Evolutionary conservation across 2,888 invertebrate species (phyloP).

Genomic region (Watsonalla cultraria): DNA sequence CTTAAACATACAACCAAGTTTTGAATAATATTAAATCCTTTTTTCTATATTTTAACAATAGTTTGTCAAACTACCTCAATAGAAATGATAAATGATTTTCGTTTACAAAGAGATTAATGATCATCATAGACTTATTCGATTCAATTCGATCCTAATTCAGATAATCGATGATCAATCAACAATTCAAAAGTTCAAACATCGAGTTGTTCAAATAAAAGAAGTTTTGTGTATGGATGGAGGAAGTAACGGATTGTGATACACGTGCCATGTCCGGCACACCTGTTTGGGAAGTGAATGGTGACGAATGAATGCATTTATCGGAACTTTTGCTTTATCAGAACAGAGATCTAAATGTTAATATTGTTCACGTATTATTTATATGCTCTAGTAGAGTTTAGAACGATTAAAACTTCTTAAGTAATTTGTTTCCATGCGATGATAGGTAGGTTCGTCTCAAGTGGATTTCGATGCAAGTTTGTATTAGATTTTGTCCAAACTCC

Average conservation of each 20-base stretch:
- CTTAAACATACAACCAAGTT: too few species aligned
- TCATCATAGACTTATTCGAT: conserved; percentile 36
- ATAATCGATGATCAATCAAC: conserved; percentile 51
- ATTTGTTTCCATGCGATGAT: too few species aligned
- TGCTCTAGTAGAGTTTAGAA: too few species aligned
- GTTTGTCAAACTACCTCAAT: background rate
- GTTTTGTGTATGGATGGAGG: conserved; percentile 34
- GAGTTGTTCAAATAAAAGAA: conserved; percentile 21
- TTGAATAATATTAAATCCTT: background rate
- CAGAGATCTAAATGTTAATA: background rate
- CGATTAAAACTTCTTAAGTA: too few species aligned
- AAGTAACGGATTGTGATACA: conserved; percentile 48
- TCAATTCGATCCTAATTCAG: conserved; percentile 40
- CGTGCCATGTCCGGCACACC: conserved; percentile 55
- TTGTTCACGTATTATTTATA: too few species aligned
- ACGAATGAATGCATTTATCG: conserved; percentile 34
- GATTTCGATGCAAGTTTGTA: too few species aligned
- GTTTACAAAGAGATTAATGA: conserved; percentile 42
- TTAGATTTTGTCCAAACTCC: too few species aligned
- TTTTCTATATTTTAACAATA: background rate
- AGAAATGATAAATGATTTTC: conserved; percentile 4
- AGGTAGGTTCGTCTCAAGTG: too few species aligned
- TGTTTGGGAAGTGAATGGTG: conserved; percentile 41
- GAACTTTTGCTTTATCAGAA: conserved; percentile 25
- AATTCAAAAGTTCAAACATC: conserved; percentile 19